Evolutionary conservation across 1,140 invertebrate genomes (phyloP).

Genomic region (Muscidifurax raptorellus): DNA sequence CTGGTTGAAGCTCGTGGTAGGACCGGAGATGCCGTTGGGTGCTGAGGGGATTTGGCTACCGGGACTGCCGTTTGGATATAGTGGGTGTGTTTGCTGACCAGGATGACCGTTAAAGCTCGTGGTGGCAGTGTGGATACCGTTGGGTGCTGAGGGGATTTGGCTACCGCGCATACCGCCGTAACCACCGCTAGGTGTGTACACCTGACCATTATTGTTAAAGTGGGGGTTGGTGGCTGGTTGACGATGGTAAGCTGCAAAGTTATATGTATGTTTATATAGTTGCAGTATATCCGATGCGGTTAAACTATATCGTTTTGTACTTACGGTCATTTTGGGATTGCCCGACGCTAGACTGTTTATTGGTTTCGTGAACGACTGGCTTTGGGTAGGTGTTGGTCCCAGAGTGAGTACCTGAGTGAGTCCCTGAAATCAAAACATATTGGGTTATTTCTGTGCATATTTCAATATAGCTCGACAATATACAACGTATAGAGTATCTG

Average conservation of each 20-base stretch:
- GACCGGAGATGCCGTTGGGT: no score
- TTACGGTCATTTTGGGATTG: not conserved
- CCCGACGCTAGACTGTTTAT: not conserved
- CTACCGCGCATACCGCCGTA: no score
- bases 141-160: not conserved
- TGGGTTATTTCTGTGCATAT: no score
- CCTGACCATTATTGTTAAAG: not conserved
- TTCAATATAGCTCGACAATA: no score
- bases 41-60: not conserved
- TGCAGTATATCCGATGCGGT: no score
- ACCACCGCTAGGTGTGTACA: not conserved
- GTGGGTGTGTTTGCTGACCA: no score
- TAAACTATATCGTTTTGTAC: not conserved
- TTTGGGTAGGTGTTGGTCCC: not conserved
- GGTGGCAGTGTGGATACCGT: not conserved
- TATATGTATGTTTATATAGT: no score
- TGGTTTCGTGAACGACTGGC: not conserved
- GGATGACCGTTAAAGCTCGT: not conserved
- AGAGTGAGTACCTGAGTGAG: no score
- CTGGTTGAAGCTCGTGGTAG: not conserved
- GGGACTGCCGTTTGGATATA: no score
- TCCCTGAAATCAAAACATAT: no score
- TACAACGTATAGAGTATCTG: no score
- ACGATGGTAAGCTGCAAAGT: not conserved
- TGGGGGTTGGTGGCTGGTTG: slow-evolving; percentile 28